Evolutionary conservation across 1,140 invertebrate species (phyloP).

Genomic region (Heterodera carotae): DNA sequence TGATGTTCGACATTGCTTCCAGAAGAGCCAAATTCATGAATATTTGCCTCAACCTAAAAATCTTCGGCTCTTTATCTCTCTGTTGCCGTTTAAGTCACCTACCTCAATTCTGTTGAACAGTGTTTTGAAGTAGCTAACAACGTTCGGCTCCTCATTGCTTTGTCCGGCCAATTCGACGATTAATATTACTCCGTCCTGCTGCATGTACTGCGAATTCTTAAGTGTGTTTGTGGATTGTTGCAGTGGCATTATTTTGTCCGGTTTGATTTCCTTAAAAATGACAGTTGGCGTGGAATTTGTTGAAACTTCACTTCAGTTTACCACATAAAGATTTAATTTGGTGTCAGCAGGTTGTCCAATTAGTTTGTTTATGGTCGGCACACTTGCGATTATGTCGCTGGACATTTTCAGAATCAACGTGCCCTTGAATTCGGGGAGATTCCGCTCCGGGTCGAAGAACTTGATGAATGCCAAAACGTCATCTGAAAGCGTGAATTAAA

Average conservation of each 20-base stretch:
- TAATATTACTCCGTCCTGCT: conserved; percentile 39
- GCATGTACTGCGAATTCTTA: conserved; percentile 28
- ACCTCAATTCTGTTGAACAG: conserved; percentile 46
- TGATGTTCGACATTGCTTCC: background rate
- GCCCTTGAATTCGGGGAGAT: conserved; percentile 44
- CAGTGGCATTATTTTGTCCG: conserved; percentile 38
- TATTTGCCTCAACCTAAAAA: conserved; percentile 39
- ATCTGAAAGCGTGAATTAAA: conserved; percentile 20
- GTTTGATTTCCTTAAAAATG: conserved; percentile 6
- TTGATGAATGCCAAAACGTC: conserved; percentile 51
- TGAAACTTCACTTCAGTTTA: conserved; percentile 20
- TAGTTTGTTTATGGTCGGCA: conserved; percentile 30
- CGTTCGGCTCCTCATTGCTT: conserved; percentile 33
- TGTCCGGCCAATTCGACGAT: conserved; percentile 26
- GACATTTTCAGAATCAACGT: conserved; percentile 36
- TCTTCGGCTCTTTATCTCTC: background rate
- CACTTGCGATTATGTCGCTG: conserved; percentile 28
- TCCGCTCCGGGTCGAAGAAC: conserved; percentile 45
- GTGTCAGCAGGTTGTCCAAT: conserved; percentile 44
- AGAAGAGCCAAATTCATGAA: conserved; percentile 33
- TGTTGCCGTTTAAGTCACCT: too few species aligned
- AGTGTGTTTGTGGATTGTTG: conserved; percentile 18
- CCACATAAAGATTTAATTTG: conserved; percentile 48
- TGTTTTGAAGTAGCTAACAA: conserved; percentile 40
- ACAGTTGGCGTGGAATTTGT: background rate